Base-by-base conservation (phyloP, 64 coral and sea anemone genomes). In the Stichodactyla mertensii region DNA sequence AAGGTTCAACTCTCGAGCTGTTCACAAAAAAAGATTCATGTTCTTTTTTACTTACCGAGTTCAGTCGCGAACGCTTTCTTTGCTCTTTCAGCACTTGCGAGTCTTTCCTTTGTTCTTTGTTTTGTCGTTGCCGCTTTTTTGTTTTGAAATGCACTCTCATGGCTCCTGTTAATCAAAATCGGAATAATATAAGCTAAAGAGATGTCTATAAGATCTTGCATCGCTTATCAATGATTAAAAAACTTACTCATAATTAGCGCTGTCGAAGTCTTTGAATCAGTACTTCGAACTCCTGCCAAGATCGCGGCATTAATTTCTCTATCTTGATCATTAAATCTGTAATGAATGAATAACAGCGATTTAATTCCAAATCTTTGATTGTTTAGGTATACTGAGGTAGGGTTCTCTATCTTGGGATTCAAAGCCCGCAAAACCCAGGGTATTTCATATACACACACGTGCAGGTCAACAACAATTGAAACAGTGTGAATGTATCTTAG, bases 271-370 rank as follows among this genome's bases (percentile, higher is more conserved):
- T 71, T 71, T 23, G 66, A 71, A 71, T 71, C 66, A 71, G 66
- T 70, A n/a, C 66, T n/a, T 70, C 66, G 66, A 70, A 70, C 66
- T 71, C 66, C 66, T 71, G 22, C 66, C 66, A 71, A 71, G 66
- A 27, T 71, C 66, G 66, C 66, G 66, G 66, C 66, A 71, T 71
- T 71, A 12, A 27, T 10, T 27, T 71, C 22, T 6, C 22, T 71
- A 26, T 71, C 66, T 71, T 71, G 66, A 71, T 71, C 22, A 71
- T 71, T 71, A 71, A 71, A 71, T 71, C 22, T 71, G 66, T 71
- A 71, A 27, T 71, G 28, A 71, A 71, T 58, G 56, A 58, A 58
- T 28, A 71, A 0, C 20, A 71, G 66, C 22, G 66, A 71, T 71
- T 66, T 0, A 20, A 16, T 66, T 16, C 62, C 62, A 66, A 64